A percentile compares a stretch with the other conserved stretches of the same genome.
Evolutionary conservation across 1,140 invertebrate species (phyloP).

Genomic region (Doryteuthis pealeii): DNA sequence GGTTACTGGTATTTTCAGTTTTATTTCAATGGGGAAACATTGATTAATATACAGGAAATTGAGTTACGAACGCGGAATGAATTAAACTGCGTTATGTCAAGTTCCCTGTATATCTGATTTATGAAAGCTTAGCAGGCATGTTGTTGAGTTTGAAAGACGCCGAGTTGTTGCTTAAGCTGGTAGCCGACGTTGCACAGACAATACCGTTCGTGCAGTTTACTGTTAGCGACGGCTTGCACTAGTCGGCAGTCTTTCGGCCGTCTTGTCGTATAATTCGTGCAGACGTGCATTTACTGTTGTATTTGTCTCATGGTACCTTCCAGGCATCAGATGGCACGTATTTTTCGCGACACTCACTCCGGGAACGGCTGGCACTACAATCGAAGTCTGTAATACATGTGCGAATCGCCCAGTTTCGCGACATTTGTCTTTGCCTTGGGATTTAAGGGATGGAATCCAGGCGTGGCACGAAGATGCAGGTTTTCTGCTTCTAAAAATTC

Average conservation of each 20-base stretch:
- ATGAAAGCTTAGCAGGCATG: too few relatives aligned
- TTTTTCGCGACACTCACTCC: conserved; percentile 25
- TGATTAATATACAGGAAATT: too few relatives aligned
- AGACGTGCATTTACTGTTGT: conserved; percentile 17
- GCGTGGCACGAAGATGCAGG: conserved; percentile 29
- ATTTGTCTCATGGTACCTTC: conserved; percentile 25
- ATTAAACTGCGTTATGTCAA: too few relatives aligned
- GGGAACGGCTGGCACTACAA: conserved; percentile 28
- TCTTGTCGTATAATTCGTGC: conserved; percentile 22
- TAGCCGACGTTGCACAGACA: conserved; percentile 28
- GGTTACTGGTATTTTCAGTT: too few relatives aligned
- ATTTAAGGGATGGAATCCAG: conserved; percentile 25
- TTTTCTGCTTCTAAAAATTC: conserved; percentile 22
- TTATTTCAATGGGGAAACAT: too few relatives aligned
- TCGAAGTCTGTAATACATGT: conserved; percentile 23
- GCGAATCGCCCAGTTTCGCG: conserved; percentile 25
- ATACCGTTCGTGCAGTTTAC: conserved; percentile 21
- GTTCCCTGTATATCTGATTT: too few relatives aligned
- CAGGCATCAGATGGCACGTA: conserved; percentile 28
- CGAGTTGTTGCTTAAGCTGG: conserved; percentile 17
- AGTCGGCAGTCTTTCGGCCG: conserved; percentile 25
- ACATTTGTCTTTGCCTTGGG: conserved; percentile 22
- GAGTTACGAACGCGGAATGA: too few relatives aligned
- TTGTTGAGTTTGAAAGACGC: too few relatives aligned
- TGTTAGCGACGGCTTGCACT: conserved; percentile 25